Base-by-base conservation (phyloP, 2,888 invertebrate species). In the Lepetodrilus schrolli region DNA sequence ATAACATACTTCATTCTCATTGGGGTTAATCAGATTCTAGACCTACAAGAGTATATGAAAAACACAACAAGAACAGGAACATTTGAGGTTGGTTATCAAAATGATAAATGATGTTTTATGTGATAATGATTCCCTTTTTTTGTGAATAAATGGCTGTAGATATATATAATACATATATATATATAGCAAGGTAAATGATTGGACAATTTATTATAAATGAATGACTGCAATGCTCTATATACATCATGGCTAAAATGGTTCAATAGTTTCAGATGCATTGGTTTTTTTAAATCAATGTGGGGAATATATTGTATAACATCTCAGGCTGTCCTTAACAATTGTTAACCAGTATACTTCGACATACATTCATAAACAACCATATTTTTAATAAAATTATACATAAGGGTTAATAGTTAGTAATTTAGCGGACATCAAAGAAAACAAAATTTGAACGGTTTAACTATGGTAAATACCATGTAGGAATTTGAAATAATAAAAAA, bases 31-130 rank as follows among this genome's bases (percentile, higher is more conserved):
- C 34, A 30, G 30, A 58, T n/a, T n/a, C 58, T 58, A 34, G 30
- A 30, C 58, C 58, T 58, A 58, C 34, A 10, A 51, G 51, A 10
- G 30, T 58, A 34, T n/a, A 58, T 13, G 34, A 30, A 23, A 50
- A 26, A 58, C 58, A 58, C 58, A 58, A 34, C 58, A 58, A n/a
- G 58, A 17, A 30, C 58, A 58, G 58, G 34, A 58, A 58, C 30
- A 30, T 43, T 17, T 2, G 4, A 43, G 43, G n/a, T 17, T 17
- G 43, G 17, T 8, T 4, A 10, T 43, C 4, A 43, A 43, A 8
- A 17, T 13, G 7, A 43, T n/a, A 43, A 43, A 43, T 43, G 43
- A 43, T 43, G 17, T 1, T 17, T 10, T 37, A 17, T 43, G 17
- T 43, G 43, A 43, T 17, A 43, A 43, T 43, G 43, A 43, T 43